Evolutionary conservation across 2,797 vertebrate genomes (phyloP), one percentile per base, ranked within the genome.

Genomic region (Trematomus bernacchii): DNA sequence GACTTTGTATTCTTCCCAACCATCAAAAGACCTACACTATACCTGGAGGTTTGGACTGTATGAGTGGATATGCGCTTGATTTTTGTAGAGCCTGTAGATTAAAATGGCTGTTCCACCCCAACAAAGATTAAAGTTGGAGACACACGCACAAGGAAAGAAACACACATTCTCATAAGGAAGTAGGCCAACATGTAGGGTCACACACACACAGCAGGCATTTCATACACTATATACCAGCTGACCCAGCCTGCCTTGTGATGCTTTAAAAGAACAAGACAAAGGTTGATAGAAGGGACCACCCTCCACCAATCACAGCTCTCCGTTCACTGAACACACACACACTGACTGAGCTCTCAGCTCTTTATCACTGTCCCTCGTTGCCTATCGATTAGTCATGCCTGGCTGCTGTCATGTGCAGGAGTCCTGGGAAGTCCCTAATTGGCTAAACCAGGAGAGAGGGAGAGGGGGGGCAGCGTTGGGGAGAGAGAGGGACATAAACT

Each of bases 351-450:
- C 84, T 73, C 67, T 73, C 67, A 90, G 78, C 62, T 2, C 23
- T 82, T 82, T 83, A 89, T 90, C 77, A 79, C 80, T 85, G 83
- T 91, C 90, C 84, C 82, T 44, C 70, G 76, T 84, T 53, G 85
- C 87, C 92, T 90, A 96, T 97, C 88, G 96, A 97, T 97, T 97
- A 95, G 95, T 95, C 93, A 92, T 95, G 95, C 93, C 93, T 96
- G 94, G 92, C 92, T 91, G 94, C 93, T 95, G 95, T 93, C 63
- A 92, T 94, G 93, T 95, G 91, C 93, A 93, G 89, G 92, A 94
- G 95, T 91, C 92, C 93, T 90, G 95, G 93, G 80, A 93, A 91
- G 92, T 89, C 94, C 95, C 94, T 96, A 96, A 96, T 96, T 96
- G 94, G 93, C 92, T 83, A 82, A 92, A 89, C 84, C 59, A 80